phyloP scores from a whole-genome alignment of 2,888 invertebrate species.

The Allolobophora icterica region DNA sequence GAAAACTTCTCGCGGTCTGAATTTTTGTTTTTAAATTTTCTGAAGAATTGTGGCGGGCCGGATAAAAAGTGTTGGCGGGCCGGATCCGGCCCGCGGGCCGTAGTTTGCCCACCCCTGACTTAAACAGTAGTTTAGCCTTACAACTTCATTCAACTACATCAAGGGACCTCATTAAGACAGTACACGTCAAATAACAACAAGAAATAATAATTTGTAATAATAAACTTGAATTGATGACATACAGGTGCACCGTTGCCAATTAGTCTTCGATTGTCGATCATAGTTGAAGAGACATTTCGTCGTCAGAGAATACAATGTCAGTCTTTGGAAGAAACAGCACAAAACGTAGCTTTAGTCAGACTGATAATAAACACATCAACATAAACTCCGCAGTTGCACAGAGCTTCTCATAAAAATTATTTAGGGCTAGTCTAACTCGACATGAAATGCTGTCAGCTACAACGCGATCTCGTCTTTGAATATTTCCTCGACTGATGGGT shows the following conservation, averaged over 20 bases:
- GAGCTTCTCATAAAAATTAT: not conserved
- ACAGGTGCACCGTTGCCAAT: not conserved
- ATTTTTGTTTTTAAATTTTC: no score
- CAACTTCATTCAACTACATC: not conserved
- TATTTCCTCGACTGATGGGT: not conserved
- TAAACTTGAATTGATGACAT: not conserved
- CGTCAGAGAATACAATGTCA: not conserved
- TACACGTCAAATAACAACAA: not conserved
- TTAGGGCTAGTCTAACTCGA: not conserved
- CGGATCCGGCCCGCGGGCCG: no score
- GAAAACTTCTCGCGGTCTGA: no score
- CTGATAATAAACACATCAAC: not conserved
- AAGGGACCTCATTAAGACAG: not conserved
- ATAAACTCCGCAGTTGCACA: not conserved
- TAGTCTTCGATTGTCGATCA: not conserved
- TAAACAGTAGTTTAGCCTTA: not conserved
- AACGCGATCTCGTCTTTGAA: not conserved
- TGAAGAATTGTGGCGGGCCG: no score
- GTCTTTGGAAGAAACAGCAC: not conserved
- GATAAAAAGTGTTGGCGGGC: no score
- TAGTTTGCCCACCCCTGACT: no score
- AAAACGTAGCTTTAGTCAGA: not conserved
- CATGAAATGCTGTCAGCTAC: not conserved
- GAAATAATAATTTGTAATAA: no score
- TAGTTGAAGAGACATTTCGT: not conserved